Conservation (phyloP, 2,113 vertebrate genomes). For the Dicerorhinus sumatrensis region DNA sequence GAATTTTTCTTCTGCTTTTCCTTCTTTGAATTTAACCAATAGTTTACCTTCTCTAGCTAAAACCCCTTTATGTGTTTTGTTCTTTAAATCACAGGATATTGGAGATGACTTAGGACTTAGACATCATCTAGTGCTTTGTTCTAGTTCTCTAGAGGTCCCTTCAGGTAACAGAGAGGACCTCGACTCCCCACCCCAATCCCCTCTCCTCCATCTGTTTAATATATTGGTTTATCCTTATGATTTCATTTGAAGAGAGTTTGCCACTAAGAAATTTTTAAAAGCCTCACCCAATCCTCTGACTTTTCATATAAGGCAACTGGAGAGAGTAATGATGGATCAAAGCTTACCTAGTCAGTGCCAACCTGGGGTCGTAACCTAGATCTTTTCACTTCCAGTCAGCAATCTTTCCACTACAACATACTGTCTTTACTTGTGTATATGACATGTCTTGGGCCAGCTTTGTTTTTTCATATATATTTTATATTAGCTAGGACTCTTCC, state of each 20-base stretch:
- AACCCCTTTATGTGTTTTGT: neutral
- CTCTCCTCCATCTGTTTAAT: neutral
- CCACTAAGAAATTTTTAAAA: neutral
- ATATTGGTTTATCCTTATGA: neutral
- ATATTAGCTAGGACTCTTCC: neutral
- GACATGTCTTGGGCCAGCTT: neutral
- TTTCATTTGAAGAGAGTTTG: neutral
- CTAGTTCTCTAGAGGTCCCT: neutral
- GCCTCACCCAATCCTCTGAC: neutral
- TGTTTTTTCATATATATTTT: neutral
- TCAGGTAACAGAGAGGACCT: neutral
- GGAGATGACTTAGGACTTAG: neutral
- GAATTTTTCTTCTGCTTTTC: neutral
- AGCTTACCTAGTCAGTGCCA: neutral
- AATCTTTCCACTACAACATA: neutral
- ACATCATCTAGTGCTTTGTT: neutral
- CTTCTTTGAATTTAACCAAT: neutral
- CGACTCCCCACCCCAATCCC: accelerated
- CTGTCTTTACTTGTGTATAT: neutral
- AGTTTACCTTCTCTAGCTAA: neutral
- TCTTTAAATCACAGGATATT: neutral
- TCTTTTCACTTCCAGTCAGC: neutral
- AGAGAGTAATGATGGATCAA: neutral
- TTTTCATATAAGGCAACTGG: neutral
- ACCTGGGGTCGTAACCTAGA: neutral